Evolutionary conservation across 2,888 invertebrate species (phyloP).

Genomic region (Crioceris asparagi): DNA sequence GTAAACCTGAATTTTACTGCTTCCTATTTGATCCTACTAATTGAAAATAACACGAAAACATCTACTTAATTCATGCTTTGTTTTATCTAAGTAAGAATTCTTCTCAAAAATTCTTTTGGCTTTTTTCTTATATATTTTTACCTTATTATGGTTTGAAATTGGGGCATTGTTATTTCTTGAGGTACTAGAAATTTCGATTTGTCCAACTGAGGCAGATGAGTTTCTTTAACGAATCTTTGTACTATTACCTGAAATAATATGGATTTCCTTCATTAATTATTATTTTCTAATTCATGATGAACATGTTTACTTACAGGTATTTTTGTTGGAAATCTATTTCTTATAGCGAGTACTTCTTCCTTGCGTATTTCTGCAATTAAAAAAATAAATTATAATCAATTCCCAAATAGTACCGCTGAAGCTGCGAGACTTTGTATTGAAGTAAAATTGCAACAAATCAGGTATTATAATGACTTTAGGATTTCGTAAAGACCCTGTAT

Average conservation of each 20-base stretch:
- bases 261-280: neutral
- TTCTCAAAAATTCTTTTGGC: too few relatives aligned
- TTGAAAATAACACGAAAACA: too few relatives aligned
- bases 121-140: too few relatives aligned
- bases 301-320: slow-evolving; percentile 54
- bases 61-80: too few relatives aligned
- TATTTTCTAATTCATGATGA: neutral
- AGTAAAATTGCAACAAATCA: too few relatives aligned
- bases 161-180: slow-evolving; percentile 81
- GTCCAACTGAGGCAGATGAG: slow-evolving; percentile 62
- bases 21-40: too few relatives aligned
- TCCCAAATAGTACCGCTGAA: neutral
- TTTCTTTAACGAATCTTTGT: slow-evolving; percentile 70
- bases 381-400: slow-evolving; percentile 1
- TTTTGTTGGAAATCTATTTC: slow-evolving; percentile 68
- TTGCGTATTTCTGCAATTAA: slow-evolving; percentile 50
- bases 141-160: slow-evolving; percentile 79
- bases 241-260: slow-evolving; percentile 59
- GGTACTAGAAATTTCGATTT: slow-evolving; percentile 84
- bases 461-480: too few relatives aligned
- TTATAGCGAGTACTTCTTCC: slow-evolving; percentile 69
- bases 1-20: too few relatives aligned
- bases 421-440: too few relatives aligned
- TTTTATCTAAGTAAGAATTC: too few relatives aligned
- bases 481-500: too few relatives aligned